Conservation (phyloP, 2,797 vertebrate genomes). For the Pygocentrus nattereri region DNA sequence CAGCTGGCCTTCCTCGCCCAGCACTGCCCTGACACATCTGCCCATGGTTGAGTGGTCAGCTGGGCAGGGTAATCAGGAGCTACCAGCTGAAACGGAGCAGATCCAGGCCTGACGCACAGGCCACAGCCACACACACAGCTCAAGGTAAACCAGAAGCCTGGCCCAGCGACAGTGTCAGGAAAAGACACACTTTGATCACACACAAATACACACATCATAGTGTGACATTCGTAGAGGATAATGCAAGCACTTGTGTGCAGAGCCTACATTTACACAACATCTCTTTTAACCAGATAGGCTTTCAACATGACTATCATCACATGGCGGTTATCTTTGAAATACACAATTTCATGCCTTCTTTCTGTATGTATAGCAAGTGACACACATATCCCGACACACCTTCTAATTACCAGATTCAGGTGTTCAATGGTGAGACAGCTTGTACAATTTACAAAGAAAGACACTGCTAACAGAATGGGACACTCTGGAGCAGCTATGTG, state of each 20-base stretch:
- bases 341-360: conserved; percentile 4
- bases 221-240: conserved; percentile 8
- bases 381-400: background rate
- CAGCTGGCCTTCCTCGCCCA: conserved; percentile 26
- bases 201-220: conserved; percentile 8
- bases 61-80: conserved; percentile 38
- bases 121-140: conserved; percentile 36
- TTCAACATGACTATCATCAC: conserved; percentile 9
- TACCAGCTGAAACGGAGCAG: conserved; percentile 37
- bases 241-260: conserved; percentile 13
- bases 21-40: conserved; percentile 63
- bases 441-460: background rate
- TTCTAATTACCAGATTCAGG: background rate
- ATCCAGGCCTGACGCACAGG: conserved; percentile 39
- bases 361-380: background rate
- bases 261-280: conserved; percentile 1
- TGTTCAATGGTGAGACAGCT: background rate
- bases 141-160: conserved; percentile 24
- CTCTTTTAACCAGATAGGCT: background rate
- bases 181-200: conserved; percentile 18
- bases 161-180: conserved; percentile 20
- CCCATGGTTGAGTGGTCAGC: conserved; percentile 64
- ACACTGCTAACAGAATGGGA: background rate
- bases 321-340: conserved; percentile 32
- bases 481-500: background rate